These are phyloP conservation scores for Marisa cornuarietis DNA, from an alignment of 1,140 invertebrate species.

Conservation along the genomic window DNA sequence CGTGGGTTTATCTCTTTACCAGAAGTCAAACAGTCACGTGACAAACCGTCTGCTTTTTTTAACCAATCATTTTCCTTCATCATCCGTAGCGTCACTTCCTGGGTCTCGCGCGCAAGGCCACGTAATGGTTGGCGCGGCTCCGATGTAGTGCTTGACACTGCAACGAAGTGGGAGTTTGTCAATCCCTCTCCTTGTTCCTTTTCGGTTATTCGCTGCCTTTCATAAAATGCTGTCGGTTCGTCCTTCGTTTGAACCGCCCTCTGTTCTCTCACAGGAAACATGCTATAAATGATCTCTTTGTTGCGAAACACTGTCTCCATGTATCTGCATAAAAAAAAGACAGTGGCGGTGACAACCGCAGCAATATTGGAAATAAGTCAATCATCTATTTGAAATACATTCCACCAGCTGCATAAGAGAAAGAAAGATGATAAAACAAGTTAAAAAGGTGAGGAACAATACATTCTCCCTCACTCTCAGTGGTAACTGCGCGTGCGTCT, in stretches of 20 bases:
- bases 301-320: conserved; percentile 4
- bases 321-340: not conserved
- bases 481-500: too few relatives aligned
- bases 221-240: not conserved
- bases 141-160: not conserved
- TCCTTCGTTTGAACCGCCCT: not conserved
- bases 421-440: too few relatives aligned
- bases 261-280: conserved; percentile 12
- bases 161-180: not conserved
- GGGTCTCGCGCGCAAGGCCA: conserved; percentile 15
- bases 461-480: too few relatives aligned
- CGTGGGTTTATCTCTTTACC: conserved; percentile 54
- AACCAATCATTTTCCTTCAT: conserved; percentile 27
- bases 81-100: conserved; percentile 21
- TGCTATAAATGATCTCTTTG: not conserved
- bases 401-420: too few relatives aligned
- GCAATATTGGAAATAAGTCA: not conserved
- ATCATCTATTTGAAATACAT: too few relatives aligned
- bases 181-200: too few relatives aligned
- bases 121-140: conserved; percentile 7
- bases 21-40: not conserved
- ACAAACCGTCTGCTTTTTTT: conserved; percentile 37
- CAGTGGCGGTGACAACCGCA: not conserved
- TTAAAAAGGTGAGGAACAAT: too few relatives aligned
- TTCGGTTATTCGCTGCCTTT: not conserved